A percentile compares a stretch with the other conserved stretches of the same genome.
Evolutionary conservation across 2,888 invertebrate genomes (phyloP).

Genomic region (Papilio elwesi): DNA sequence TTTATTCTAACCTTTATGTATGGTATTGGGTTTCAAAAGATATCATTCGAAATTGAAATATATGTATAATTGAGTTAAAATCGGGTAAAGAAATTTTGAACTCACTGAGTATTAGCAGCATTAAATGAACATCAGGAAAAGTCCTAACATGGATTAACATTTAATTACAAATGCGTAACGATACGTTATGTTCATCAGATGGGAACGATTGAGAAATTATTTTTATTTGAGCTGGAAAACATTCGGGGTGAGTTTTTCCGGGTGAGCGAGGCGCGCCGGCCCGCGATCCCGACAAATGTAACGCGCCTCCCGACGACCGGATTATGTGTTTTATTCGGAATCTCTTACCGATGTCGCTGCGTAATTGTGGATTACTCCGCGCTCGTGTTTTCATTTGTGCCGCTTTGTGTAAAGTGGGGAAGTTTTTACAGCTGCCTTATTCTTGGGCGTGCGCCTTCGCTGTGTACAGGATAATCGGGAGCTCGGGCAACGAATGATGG

Average conservation of each 20-base stretch:
- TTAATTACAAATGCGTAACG: conserved; percentile 21
- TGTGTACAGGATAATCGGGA: conserved; percentile 26
- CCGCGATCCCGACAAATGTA: conserved; percentile 34
- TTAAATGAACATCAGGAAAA: conserved; percentile 27
- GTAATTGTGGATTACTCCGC: conserved; percentile 79
- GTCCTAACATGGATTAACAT: conserved; percentile 14
- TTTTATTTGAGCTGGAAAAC: conserved; percentile 35
- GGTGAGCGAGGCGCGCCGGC: conserved; percentile 33
- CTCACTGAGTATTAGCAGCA: conserved; percentile 7
- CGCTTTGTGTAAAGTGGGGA: conserved; percentile 38
- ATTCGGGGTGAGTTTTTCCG: conserved; percentile 35
- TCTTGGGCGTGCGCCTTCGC: conserved; percentile 16
- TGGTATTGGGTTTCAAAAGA: no score
- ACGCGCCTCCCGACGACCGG: conserved; percentile 50
- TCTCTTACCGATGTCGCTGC: conserved; percentile 77
- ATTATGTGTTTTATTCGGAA: conserved; percentile 79
- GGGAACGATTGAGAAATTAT: conserved; percentile 36
- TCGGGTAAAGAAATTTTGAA: neutral
- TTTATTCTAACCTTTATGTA: no score
- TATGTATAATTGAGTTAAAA: neutral
- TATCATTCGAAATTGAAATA: neutral
- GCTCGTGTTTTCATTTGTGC: conserved; percentile 75
- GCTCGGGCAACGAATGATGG: conserved; percentile 21
- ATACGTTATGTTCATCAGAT: conserved; percentile 33
- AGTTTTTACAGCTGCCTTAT: conserved; percentile 39